phyloP scores from a whole-genome alignment of 2,113 vertebrate genomes.

The Xiphophorus hellerii region DNA sequence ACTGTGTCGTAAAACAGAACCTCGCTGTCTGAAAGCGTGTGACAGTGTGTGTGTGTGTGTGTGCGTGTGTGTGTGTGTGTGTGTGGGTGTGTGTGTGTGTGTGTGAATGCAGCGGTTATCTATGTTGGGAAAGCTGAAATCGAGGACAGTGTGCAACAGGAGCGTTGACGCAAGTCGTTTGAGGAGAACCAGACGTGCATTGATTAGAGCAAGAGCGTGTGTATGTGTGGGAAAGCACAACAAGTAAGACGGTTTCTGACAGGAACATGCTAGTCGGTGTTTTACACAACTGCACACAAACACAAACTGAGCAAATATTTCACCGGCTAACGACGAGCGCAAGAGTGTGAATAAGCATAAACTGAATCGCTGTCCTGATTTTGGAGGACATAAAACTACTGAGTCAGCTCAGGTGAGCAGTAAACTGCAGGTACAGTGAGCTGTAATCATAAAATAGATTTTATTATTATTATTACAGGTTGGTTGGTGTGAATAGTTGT shows the following conservation, averaged over 20 bases:
- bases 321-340: background rate
- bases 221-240: background rate
- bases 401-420: background rate
- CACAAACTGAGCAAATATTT: background rate
- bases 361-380: background rate
- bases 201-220: conserved; percentile 25
- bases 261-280: background rate
- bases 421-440: conserved; percentile 23
- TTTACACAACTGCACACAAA: background rate
- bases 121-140: conserved; percentile 60
- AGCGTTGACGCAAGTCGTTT: conserved; percentile 63
- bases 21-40: conserved; percentile 32
- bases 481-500: background rate
- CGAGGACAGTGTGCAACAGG: conserved; percentile 65
- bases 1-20: conserved; percentile 60
- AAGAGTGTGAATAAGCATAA: background rate
- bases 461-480: conserved; percentile 30
- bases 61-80: conserved; percentile 30
- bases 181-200: conserved; percentile 34
- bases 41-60: conserved; percentile 25
- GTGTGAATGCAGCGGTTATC: conserved; percentile 46
- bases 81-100: conserved; percentile 30
- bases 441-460: conserved; percentile 47
- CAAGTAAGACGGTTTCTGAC: background rate
- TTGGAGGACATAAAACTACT: background rate